Evolutionary conservation across 1,140 invertebrate species (phyloP), one percentile per base, ranked within the genome.

Genomic region (Drosophila guanche): DNA sequence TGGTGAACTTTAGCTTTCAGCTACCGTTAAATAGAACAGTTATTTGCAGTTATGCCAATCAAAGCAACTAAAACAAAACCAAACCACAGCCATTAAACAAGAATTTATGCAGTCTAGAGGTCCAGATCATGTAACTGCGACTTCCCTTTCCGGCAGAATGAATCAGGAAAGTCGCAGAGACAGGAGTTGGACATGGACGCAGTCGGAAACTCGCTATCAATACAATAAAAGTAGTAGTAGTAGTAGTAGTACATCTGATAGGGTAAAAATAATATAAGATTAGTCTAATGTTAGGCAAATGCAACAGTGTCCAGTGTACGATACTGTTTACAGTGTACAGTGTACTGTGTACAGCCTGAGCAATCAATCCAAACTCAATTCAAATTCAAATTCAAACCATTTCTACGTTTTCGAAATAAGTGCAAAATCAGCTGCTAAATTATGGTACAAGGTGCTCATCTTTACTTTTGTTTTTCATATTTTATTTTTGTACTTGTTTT

Each of bases 401-500:
- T 88, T 86, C 81, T 86, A 86, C 81, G 48, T 62, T 56, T 56
- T 79, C 43, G 51, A 76, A 33, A 60, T 74, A 54, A 37, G 80
- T 86, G 81, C 81, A 86, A 73, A 81, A 50, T 85, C 83, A 88
- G 81, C 81, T 81, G 65, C 81, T 86, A 76, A 6, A 52, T 73
- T 86, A 74, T 85, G 51, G 58, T 86, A 86, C 81, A 86, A 86
- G 29, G 81, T 86, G 81, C 81, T 86, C 81, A 86, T 88, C 81
- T 86, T 86, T 88, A 86, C 81, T 75, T 76, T 71, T 61, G 41
- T 74, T 65, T 70, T n/a, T 53, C 53, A 42, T 51, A 61, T 40
- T 4, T 84, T 62, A 46, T 59, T 58, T 61, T 61, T 50, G 16
- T 57, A 33, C 3, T 67, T 68, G 29, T 47, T 55, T 47, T 66